These are phyloP conservation scores for Girardinichthys multiradiatus DNA, from an alignment of 2,113 vertebrate genomes.

Conservation along the genomic window DNA sequence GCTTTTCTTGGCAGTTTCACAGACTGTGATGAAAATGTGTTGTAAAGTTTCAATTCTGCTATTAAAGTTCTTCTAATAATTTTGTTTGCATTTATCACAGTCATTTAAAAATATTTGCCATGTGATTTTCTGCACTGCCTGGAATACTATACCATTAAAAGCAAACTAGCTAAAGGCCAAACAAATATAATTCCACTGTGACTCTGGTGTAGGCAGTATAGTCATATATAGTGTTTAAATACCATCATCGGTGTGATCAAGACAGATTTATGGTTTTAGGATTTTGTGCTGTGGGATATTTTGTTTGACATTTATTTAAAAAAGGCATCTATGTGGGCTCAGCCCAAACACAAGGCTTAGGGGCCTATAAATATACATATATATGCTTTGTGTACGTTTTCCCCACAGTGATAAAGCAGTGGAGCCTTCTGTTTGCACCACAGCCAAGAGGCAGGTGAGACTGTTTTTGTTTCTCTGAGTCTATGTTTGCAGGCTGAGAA, in stretches of 20 bases:
- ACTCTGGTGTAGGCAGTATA: conserved; percentile 35
- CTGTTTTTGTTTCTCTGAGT: conserved; percentile 43
- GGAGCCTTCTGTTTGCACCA: conserved; percentile 38
- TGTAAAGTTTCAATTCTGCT: conserved; percentile 23
- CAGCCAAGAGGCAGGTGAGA: conserved; percentile 40
- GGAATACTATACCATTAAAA: conserved; percentile 65
- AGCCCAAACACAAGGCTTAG: conserved; percentile 45
- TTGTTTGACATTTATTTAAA: conserved; percentile 71
- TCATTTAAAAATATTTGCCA: conserved; percentile 50
- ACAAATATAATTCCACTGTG: conserved; percentile 66
- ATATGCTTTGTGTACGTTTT: conserved; percentile 10
- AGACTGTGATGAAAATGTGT: not conserved
- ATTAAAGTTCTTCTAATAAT: conserved; percentile 35
- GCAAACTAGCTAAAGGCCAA: conserved; percentile 66
- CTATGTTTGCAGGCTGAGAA: conserved; percentile 31
- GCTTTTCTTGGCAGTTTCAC: conserved; percentile 10
- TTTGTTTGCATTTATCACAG: conserved; percentile 40
- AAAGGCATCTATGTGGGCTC: conserved; percentile 65
- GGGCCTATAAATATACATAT: conserved; percentile 29
- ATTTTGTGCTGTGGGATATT: conserved; percentile 63
- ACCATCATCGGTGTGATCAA: conserved; percentile 67
- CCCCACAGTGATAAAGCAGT: conserved; percentile 43
- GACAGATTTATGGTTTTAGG: conserved; percentile 66
- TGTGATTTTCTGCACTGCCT: conserved; percentile 43
- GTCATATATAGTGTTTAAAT: conserved; percentile 69